Evolutionary conservation across 2,888 invertebrate genomes (phyloP).

Genomic region (Parelbella ahira): DNA sequence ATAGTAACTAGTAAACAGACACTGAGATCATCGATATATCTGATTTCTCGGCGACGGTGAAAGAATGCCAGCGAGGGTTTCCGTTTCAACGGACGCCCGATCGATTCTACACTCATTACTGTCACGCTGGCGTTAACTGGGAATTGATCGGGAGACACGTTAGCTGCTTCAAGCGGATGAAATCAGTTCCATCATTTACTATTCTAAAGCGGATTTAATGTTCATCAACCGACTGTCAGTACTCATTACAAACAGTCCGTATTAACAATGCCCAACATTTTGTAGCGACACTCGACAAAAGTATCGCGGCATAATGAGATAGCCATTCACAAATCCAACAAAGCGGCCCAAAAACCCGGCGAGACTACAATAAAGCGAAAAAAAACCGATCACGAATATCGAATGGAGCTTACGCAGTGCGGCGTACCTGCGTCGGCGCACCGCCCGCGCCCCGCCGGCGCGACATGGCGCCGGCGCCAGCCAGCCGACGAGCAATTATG

Average conservation of each 20-base stretch:
- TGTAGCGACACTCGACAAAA: no score
- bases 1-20: constrained; percentile 39
- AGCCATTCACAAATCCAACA: constrained; percentile 74
- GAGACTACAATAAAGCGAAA: constrained; percentile 63
- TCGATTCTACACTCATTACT: no score
- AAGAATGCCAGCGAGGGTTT: constrained; percentile 24
- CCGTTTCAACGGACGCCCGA: no score
- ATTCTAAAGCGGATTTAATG: no score
- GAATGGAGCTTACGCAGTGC: constrained; percentile 33
- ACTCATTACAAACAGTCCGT: no score
- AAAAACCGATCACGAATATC: constrained; percentile 71
- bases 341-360: constrained; percentile 70
- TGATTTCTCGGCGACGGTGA: constrained; percentile 26
- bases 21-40: constrained; percentile 44
- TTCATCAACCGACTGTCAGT: no score
- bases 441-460: constrained; percentile 48
- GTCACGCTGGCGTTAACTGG: no score
- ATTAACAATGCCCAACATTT: no score
- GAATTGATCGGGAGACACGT: no score
- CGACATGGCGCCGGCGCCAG: constrained; percentile 78
- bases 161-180: no score
- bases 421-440: constrained; percentile 50
- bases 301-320: constrained; percentile 31
- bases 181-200: no score
- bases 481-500: constrained; percentile 78